phyloP scores from a whole-genome alignment of 2,797 vertebrate genomes.

The Lacerta viridis region DNA sequence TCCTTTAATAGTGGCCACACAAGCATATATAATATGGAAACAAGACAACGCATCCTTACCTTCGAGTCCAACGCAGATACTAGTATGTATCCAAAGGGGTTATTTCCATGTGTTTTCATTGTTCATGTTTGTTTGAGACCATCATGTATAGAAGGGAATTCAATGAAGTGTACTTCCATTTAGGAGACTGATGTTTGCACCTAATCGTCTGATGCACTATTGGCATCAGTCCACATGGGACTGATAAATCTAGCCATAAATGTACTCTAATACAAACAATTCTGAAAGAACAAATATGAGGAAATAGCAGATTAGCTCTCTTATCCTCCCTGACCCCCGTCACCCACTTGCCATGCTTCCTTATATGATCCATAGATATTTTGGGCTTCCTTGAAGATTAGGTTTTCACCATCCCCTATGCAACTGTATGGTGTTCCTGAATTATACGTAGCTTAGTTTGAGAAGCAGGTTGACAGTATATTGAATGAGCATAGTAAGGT shows the following conservation, averaged over 20 bases:
- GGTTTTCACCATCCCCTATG: not conserved
- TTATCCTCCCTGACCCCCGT: too few species aligned
- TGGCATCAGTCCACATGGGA: not conserved
- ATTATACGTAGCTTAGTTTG: not conserved
- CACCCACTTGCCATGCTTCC: not conserved
- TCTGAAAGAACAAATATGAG: not conserved
- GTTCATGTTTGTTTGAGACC: too few species aligned
- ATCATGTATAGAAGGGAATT: not conserved
- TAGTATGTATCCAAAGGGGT: conserved; percentile 79
- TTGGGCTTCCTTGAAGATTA: not conserved
- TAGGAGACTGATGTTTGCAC: not conserved
- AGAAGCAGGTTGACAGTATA: not conserved
- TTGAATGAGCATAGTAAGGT: not conserved
- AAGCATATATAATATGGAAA: conserved; percentile 98
- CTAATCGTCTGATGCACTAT: not conserved
- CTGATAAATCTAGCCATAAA: not conserved
- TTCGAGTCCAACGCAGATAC: conserved; percentile 89
- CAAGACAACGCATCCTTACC: conserved; percentile 91
- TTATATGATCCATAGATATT: too few species aligned
- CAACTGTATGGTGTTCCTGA: not conserved
- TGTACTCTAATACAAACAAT: not conserved
- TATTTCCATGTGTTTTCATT: not conserved
- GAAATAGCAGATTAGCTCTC: not conserved
- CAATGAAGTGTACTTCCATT: not conserved
- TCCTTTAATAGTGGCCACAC: conserved; percentile 94